Evolutionary conservation across 2,113 vertebrate genomes (phyloP), one percentile per base, ranked within the genome.

Genomic region (Syngnathus typhle): DNA sequence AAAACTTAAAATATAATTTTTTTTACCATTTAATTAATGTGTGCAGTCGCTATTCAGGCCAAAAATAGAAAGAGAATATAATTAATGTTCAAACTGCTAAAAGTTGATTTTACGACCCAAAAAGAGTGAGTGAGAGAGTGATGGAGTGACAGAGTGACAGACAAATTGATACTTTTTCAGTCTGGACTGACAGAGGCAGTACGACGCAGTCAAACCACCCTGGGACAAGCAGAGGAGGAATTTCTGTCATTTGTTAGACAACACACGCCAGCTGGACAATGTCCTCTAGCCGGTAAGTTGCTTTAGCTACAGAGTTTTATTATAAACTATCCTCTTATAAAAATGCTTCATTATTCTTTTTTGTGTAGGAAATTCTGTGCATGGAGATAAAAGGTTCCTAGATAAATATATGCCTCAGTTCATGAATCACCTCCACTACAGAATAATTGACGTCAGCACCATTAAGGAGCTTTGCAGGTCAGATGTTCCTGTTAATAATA

Each of bases 351-450:
- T 68, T 15, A 4, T 65, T 59, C 6, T 12, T 65, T 9, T 38
- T 6, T 71, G 27, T 74, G 16, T 69, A 92, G 91, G 91, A 8
- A 92, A 92, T 84, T 91, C 91, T 5, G 91, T 92, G 51, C 91
- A 99, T 0, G 97, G 94, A 0, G 91, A 92, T 75, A 92, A 91
- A 78, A 94, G 92, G 83, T 99, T 99, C 67, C 92, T 99, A 79
- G 95, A 98, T 78, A 99, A 98, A 82, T 93, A 92, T 86, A 99
- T 99, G 97, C 95, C 95, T 6, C 95, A 97, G 91, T 99, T 99
- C 85, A 98, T 97, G 89, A 69, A 73, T 63, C 91, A 92, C 64
- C 88, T 92, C 16, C 91, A 92, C 82, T 92, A 92, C 79, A 87
- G 91, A 71, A 99, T 99, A 84, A 86, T 99, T 10, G 97, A 99